Conservation (phyloP, 2,888 invertebrate genomes). For the Calliphora vomitoria region DNA sequence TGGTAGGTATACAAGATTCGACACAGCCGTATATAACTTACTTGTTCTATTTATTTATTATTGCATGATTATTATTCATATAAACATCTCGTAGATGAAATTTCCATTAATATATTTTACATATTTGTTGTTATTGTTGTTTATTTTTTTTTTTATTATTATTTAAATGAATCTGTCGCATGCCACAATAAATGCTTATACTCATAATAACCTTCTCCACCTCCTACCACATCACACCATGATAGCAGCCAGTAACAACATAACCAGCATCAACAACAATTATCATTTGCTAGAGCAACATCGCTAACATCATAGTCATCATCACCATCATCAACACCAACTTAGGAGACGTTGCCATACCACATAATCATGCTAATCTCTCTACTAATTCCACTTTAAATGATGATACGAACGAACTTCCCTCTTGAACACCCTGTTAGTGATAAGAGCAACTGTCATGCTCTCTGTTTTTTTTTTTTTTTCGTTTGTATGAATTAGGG, state of each 20-base stretch:
- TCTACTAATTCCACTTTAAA: constrained; percentile 58
- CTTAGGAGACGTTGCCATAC: constrained; percentile 4
- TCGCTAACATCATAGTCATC: background rate
- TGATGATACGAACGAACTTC: constrained; percentile 11
- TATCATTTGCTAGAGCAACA: constrained; percentile 13
- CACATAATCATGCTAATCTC: constrained; percentile 55
- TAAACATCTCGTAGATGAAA: constrained; percentile 14
- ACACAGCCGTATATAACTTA: no score
- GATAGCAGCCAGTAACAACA: background rate
- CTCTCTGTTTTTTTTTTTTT: background rate
- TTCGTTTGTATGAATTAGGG: background rate
- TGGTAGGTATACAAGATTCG: no score
- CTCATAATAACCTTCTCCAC: constrained; percentile 9
- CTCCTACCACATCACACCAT: background rate
- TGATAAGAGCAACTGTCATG: background rate
- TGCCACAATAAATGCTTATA: constrained; percentile 60
- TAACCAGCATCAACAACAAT: background rate
- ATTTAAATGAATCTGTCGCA: constrained; percentile 66
- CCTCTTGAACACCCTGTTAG: constrained; percentile 19
- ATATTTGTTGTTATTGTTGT: constrained; percentile 33
- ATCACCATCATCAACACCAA: constrained; percentile 11
- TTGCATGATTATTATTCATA: background rate
- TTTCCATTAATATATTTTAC: constrained; percentile 45
- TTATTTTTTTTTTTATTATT: constrained; percentile 43
- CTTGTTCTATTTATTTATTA: constrained; percentile 3